A percentile compares a stretch with the other conserved stretches of the same genome.
These are phyloP conservation scores for Styela plicata DNA, from an alignment of 23 tunicate species.

Conservation along the genomic window DNA sequence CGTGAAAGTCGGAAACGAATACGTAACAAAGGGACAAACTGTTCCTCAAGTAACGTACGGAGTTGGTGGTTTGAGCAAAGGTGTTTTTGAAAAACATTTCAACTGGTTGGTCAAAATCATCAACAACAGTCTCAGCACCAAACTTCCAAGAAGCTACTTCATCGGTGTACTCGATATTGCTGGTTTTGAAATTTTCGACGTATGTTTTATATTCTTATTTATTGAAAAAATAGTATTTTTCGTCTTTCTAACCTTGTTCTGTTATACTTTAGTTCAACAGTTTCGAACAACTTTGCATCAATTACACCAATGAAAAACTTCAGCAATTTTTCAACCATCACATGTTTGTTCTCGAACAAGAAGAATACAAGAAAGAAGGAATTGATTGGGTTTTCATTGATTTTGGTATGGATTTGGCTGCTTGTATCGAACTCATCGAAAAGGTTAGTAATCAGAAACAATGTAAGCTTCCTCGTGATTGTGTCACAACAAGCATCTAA, in stretches of 20 bases:
- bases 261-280: constrained; percentile 70
- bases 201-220: constrained; percentile 25
- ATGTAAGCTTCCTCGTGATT: neutral
- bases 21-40: constrained; percentile 97
- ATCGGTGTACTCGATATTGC: constrained; percentile 99
- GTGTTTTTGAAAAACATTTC: constrained; percentile 75
- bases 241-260: neutral
- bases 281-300: constrained; percentile 99
- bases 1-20: constrained; percentile 98
- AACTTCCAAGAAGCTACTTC: constrained; percentile 95
- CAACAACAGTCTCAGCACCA: constrained; percentile 88
- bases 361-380: constrained; percentile 98
- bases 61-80: constrained; percentile 91
- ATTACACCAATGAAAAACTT: constrained; percentile 97
- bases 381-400: constrained; percentile 97
- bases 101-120: constrained; percentile 90
- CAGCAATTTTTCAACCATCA: constrained; percentile 99
- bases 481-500: too few species aligned
- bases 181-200: constrained; percentile 99
- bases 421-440: constrained; percentile 94
- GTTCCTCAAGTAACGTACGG: constrained; percentile 69
- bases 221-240: neutral
- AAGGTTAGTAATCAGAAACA: constrained; percentile 37
- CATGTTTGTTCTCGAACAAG: constrained; percentile 99
- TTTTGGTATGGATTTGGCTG: constrained; percentile 99